Evolutionary conservation across 1,140 invertebrate species (phyloP), one percentile per base, ranked within the genome.

Genomic region (Trichomalopsis sarcophagae): DNA sequence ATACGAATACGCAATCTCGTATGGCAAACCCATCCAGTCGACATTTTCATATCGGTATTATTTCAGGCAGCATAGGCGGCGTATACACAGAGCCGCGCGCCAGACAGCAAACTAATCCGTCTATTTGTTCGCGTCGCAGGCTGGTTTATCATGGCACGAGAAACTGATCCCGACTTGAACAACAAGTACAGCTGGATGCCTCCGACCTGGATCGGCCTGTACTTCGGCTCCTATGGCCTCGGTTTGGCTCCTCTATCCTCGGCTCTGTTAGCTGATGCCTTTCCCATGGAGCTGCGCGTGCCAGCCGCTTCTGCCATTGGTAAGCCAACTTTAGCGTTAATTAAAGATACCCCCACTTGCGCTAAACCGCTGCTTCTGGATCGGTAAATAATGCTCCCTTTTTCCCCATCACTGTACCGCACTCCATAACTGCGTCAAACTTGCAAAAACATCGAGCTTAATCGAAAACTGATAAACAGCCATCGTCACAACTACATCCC

Each of bases 241-340:
- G 95, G 95, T 30, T 91, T 95, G 27, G 93, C 95, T 7, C 95
- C 95, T 0, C 93, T 95, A 30, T 92, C 95, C 1, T 94, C 94
- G 92, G 90, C 95, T 9, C 92, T 96, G 68, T 90, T 96, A 84
- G 94, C 93, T 50, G 94, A 96, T 88, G 93, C 94, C 14, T 95
- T 95, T 83, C 94, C 95, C 0, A 89, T 91, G 66, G 90, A 94
- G 87, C 91, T 94, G 44, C 92, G 94, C 87, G 81, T 92, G 4
- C 92, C 93, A 23, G 93, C 92, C 80, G 92, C 94, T 0, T 90
- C 94, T n/a, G 92, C 91, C 10, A 92, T 94, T 0, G 44, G 84
- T 78, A 78, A 78, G 73, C 68, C 2, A 71, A 71, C 68, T 33
- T 33, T 71, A 4, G 6, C 55, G 55, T 30, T 71, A 30, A 33